These are phyloP conservation scores for Linepithema humile DNA, from an alignment of 1,140 invertebrate species.

Conservation along the genomic window DNA sequence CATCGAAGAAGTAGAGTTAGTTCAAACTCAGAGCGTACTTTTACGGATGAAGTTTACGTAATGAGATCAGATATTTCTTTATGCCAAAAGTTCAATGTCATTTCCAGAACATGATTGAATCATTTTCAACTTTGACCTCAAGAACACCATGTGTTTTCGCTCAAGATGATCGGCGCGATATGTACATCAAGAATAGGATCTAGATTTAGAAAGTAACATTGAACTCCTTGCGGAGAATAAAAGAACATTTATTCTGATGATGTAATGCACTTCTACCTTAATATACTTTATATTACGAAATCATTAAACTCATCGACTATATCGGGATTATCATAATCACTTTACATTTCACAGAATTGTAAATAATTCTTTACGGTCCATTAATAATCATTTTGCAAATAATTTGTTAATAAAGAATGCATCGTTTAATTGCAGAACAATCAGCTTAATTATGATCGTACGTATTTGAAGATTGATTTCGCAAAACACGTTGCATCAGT, in stretches of 20 bases:
- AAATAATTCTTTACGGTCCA: no score
- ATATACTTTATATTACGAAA: neutral
- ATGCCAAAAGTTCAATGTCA: conserved; percentile 65
- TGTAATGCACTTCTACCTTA: conserved; percentile 3
- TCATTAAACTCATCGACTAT: neutral
- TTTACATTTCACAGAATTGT: neutral
- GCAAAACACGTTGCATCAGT: conserved; percentile 7
- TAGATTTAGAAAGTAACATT: conserved; percentile 40
- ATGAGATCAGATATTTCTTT: conserved; percentile 12
- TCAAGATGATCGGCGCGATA: neutral
- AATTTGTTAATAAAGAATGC: neutral
- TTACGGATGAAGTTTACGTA: conserved; percentile 21
- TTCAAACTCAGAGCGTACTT: conserved; percentile 15
- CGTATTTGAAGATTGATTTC: conserved; percentile 27
- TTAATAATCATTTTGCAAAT: conserved; percentile 7
- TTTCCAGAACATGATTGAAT: conserved; percentile 41
- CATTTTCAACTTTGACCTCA: conserved; percentile 22
- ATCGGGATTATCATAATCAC: neutral
- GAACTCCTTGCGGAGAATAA: conserved; percentile 32
- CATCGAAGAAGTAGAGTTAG: neutral
- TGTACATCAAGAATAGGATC: neutral
- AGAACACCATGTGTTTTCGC: conserved; percentile 6
- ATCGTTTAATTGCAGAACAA: conserved; percentile 18
- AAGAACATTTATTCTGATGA: conserved; percentile 7
- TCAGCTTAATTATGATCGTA: conserved; percentile 17